These are phyloP conservation scores for Euspilapteryx auroguttella DNA, from an alignment of 2,888 invertebrate species.

Conservation along the genomic window DNA sequence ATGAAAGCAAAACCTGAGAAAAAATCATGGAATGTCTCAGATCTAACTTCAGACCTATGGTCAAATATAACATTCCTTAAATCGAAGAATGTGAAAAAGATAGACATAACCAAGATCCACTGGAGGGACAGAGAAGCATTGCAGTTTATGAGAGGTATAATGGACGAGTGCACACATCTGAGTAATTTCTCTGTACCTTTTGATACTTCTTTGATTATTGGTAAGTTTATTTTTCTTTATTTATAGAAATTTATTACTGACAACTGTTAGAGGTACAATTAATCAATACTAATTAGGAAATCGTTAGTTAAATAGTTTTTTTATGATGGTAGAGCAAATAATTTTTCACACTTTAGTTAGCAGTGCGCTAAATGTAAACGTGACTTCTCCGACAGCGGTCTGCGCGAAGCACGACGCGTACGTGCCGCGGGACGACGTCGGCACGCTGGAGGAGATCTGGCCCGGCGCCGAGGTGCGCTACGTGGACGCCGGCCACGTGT, in stretches of 20 bases:
- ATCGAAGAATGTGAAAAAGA: slow-evolving; percentile 30
- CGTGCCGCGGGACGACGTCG: slow-evolving; percentile 83
- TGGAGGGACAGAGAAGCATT: slow-evolving; percentile 79
- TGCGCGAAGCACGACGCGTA: slow-evolving; percentile 89
- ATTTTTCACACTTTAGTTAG: no score
- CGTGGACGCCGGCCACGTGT: slow-evolving; percentile 87
- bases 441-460: slow-evolving; percentile 87
- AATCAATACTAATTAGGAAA: no score
- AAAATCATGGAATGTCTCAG: slow-evolving; percentile 35
- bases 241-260: not conserved
- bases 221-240: slow-evolving; percentile 17
- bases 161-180: slow-evolving; percentile 98
- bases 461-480: slow-evolving; percentile 88
- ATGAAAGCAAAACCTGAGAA: slow-evolving; percentile 12
- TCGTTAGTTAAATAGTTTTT: not conserved
- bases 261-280: no score
- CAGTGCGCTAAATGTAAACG: no score
- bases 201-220: slow-evolving; percentile 86
- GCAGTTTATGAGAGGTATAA: slow-evolving; percentile 95
- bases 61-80: slow-evolving; percentile 33
- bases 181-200: slow-evolving; percentile 87
- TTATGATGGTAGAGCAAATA: no score
- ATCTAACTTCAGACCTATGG: slow-evolving; percentile 36
- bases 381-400: no score
- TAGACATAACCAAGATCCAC: slow-evolving; percentile 64